These are phyloP conservation scores for Neosilurus mollespiculum DNA, from an alignment of 2,797 vertebrate genomes.

Conservation along the genomic window DNA sequence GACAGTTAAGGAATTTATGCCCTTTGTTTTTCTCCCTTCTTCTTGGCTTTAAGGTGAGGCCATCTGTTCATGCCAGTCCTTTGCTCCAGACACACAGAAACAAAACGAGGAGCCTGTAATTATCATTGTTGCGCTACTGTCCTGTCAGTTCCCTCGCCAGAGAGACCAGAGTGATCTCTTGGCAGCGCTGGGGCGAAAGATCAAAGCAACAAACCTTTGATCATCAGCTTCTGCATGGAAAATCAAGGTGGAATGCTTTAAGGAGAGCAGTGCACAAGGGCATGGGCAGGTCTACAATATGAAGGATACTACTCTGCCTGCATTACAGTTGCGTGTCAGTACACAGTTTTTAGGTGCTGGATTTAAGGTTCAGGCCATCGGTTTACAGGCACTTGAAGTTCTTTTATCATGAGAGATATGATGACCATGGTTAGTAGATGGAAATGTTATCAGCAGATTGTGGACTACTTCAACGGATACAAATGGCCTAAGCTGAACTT, in stretches of 20 bases:
- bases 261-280: conserved; percentile 61
- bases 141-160: conserved; percentile 77
- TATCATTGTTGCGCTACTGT: conserved; percentile 78
- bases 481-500: conserved; percentile 4
- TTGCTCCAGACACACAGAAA: conserved; percentile 64
- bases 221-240: conserved; percentile 69
- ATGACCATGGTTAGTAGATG: not conserved
- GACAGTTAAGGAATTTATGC: conserved; percentile 68
- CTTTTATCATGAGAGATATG: not conserved
- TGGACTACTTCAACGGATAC: not conserved
- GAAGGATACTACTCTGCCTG: conserved; percentile 36
- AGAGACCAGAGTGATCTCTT: conserved; percentile 75
- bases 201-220: conserved; percentile 78
- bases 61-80: conserved; percentile 69
- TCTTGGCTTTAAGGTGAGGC: conserved; percentile 68
- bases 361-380: conserved; percentile 40
- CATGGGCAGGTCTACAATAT: conserved; percentile 58
- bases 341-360: conserved; percentile 59
- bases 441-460: conserved; percentile 13
- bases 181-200: conserved; percentile 68
- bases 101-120: conserved; percentile 73
- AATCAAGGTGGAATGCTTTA: conserved; percentile 75
- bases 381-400: not conserved
- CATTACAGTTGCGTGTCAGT: conserved; percentile 51
- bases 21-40: conserved; percentile 60